Conservation (phyloP, 2,113 vertebrate genomes). For the Petroica traversi region DNA sequence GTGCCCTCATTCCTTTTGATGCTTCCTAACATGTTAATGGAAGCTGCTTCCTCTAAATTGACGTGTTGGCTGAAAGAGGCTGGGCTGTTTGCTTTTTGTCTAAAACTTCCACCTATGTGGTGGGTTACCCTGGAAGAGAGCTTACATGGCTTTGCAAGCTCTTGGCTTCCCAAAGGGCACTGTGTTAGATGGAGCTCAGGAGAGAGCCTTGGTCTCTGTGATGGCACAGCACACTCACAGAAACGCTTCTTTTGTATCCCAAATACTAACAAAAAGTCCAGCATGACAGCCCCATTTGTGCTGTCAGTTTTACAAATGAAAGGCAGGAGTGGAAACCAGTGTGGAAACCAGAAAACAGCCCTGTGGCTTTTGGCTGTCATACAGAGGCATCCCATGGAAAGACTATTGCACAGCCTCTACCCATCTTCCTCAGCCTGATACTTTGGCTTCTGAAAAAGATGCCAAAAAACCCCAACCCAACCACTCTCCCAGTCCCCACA, state of each 20-base stretch:
- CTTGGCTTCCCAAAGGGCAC: not conserved
- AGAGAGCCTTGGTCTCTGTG: not conserved
- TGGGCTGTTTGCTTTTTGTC: not conserved
- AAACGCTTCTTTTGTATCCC: not conserved
- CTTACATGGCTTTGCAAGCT: fast-evolving
- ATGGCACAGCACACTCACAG: not conserved
- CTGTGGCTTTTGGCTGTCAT: not conserved
- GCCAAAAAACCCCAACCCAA: not conserved
- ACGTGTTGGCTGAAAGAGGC: not conserved
- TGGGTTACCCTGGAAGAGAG: not conserved
- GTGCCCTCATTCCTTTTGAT: not conserved
- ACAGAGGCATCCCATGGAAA: not conserved
- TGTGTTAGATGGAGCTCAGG: not conserved
- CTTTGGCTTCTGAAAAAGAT: not conserved
- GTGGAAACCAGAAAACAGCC: not conserved
- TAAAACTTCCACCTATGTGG: fast-evolving
- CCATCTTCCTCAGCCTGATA: not conserved
- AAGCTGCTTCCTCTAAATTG: not conserved
- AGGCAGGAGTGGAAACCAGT: not conserved
- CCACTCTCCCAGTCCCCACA: too few relatives aligned
- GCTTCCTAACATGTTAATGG: not conserved
- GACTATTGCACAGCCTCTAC: not conserved
- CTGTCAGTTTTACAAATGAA: not conserved
- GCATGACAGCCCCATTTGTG: not conserved
- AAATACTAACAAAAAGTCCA: not conserved